Base-by-base conservation (phyloP, 37 sponge, comb jelly and placozoan species). In the Diacarnus erythraeanus region DNA sequence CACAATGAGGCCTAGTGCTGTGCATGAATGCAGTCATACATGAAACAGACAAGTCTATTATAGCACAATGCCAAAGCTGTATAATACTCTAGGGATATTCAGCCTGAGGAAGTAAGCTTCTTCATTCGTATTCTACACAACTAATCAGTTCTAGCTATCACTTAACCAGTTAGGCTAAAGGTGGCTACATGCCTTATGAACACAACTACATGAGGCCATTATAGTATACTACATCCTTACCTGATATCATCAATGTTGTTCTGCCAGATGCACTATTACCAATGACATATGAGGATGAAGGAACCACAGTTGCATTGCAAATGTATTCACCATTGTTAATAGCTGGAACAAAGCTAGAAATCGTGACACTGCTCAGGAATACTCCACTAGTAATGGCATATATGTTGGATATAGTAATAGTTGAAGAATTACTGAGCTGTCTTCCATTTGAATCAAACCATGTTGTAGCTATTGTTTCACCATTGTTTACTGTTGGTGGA, bases 251-350 rank as follows among this genome's bases (percentile, higher is more conserved):
- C 47, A 72, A 20, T 43, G 51, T 44, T 3, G 3, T 30, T n/a
- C 27, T 72, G 25, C 54, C 54, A 43, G 3, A 23, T 41, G 54
- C 73, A 44, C 54, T 44, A 27, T n/a, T 72, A 8, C 73, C 51
- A 15, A 43, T 72, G 73, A 72, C 40, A 27, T 72, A 43, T 44
- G 73, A 27, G 36, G 73, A 41, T 21, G 31, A 23, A 17, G 73
- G 54, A 27, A 72, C 31, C 51, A 72, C 54, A 44, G 73, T 44
- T 2, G 54, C 73, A 72, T 72, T 72, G 54, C 73, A 72, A 26
- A 27, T 43, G 54, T 72, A 72, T 17, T 72, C 73, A 21, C 73
- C 73, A 44, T 42, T 44, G 43, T 72, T 54, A 22, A 44, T 8
- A 21, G 73, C 36, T 44, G 47, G 26, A 30, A 27, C 5, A 44